phyloP scores from a whole-genome alignment of 2,888 invertebrate species.

The Frankliniella intonsa region DNA sequence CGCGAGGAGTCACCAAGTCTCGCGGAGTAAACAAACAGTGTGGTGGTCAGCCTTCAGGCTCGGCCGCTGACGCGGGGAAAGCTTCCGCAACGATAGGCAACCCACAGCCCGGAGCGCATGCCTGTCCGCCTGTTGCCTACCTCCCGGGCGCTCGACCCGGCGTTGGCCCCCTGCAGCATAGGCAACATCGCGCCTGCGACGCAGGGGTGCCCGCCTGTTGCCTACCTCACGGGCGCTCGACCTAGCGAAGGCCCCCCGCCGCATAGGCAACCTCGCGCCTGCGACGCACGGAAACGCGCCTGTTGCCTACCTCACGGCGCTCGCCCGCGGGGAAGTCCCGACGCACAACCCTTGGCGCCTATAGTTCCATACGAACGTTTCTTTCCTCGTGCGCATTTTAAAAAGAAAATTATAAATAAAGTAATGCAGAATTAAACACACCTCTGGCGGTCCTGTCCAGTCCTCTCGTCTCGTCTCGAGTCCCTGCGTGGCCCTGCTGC shows the following conservation, averaged over 20 bases:
- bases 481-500: too few species aligned
- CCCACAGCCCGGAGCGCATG: not conserved
- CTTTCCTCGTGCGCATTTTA: too few species aligned
- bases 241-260: not conserved
- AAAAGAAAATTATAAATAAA: too few species aligned
- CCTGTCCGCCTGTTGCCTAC: not conserved
- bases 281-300: not conserved
- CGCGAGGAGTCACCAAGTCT: not conserved
- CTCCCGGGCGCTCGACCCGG: not conserved
- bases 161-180: too few species aligned
- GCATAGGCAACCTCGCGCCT: not conserved
- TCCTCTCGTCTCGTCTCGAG: too few species aligned
- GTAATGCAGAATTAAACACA: too few species aligned
- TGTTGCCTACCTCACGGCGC: not conserved
- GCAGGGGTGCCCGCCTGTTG: not conserved
- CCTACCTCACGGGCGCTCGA: too few species aligned
- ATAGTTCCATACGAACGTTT: too few species aligned
- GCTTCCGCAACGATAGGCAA: not conserved
- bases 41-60: not conserved
- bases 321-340: not conserved
- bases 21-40: not conserved
- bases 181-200: too few species aligned
- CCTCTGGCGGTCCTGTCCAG: too few species aligned
- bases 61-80: not conserved
- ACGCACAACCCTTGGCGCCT: too few species aligned